Evolutionary conservation across 2,888 invertebrate species (phyloP), one percentile per base, ranked within the genome.

Genomic region (Sturmia bella): DNA sequence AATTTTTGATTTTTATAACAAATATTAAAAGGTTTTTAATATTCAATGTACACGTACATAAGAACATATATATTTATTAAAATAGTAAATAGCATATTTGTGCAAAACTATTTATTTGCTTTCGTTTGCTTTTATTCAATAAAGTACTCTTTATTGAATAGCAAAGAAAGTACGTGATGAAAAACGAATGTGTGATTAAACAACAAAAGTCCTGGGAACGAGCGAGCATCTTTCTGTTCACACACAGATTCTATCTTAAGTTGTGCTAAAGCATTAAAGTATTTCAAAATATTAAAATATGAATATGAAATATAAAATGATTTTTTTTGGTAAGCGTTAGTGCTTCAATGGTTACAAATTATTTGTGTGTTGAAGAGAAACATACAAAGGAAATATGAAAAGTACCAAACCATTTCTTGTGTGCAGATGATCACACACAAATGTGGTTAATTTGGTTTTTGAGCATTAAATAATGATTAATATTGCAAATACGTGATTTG

Each of bases 401-500:
- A 59, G 13, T 41, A 63, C 74, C 54, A 80, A 59, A 21, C 50
- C 59, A 41, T 66, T 64, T 66, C 37, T 50, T 68, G 27, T 68
- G 21, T 61, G 48, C 17, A 32, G 54, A 11, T 56, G 43, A 37
- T n/a, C n/a, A n/a, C n/a, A n/a, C 43, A 52, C 17, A 52, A 64
- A 56, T 37, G 37, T 41, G 11, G 43, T 54, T 68, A 41, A 39
- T 45, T 59, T 24, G 24, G 19, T 12, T 79, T 85, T 84, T 75
- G 76, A 79, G 80, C 83, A 84, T 85, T 84, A 84, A 84, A 82
- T 84, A 84, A 85, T 84, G 85, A 85, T 84, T 83, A 80, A 85
- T 84, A 83, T 83, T 59, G 59, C 12, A 27, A 50, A 54, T 54
- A 85, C 85, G 85, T 85, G 85, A 57, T 54, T 39, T 56, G 85